Evolutionary conservation across 2,888 invertebrate species (phyloP).

Genomic region (Melieria crassipennis): DNA sequence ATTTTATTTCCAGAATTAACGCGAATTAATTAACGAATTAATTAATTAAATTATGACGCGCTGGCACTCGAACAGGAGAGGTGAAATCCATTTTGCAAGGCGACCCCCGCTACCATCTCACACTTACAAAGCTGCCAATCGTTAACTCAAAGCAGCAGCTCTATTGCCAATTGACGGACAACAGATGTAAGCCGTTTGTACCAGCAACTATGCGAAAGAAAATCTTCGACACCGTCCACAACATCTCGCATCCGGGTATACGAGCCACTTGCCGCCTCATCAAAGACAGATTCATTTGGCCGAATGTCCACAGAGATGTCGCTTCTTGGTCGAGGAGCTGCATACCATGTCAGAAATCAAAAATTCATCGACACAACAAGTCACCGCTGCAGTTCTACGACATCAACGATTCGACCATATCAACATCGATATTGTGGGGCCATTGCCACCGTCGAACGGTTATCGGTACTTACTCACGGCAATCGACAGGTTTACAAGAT

Average conservation of each 20-base stretch:
- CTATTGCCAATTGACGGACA: conserved; percentile 22
- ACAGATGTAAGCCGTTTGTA: conserved; percentile 18
- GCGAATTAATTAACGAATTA: too few relatives aligned
- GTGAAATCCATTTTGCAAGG: conserved; percentile 16
- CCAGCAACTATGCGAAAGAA: conserved; percentile 9
- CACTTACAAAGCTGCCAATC: not conserved
- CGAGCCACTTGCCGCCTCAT: conserved; percentile 19
- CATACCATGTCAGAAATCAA: conserved; percentile 27
- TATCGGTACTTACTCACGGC: conserved; percentile 3
- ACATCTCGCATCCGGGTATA: conserved; percentile 23
- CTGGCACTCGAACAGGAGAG: conserved; percentile 21
- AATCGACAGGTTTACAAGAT: conserved; percentile 5
- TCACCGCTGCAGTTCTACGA: not conserved
- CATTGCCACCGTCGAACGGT: conserved; percentile 9
- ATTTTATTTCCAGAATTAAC: conserved; percentile 19
- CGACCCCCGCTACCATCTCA: not conserved
- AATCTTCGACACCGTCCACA: conserved; percentile 21
- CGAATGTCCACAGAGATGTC: conserved; percentile 19
- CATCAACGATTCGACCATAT: conserved; percentile 18
- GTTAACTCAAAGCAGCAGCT: conserved; percentile 8
- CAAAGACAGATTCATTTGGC: conserved; percentile 26
- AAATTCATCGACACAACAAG: conserved; percentile 31
- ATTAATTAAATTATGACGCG: conserved; percentile 19
- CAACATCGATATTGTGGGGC: conserved; percentile 21
- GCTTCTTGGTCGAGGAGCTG: conserved; percentile 26